Conservation (phyloP, 2,797 vertebrate species). For the Pristis pectinata region DNA sequence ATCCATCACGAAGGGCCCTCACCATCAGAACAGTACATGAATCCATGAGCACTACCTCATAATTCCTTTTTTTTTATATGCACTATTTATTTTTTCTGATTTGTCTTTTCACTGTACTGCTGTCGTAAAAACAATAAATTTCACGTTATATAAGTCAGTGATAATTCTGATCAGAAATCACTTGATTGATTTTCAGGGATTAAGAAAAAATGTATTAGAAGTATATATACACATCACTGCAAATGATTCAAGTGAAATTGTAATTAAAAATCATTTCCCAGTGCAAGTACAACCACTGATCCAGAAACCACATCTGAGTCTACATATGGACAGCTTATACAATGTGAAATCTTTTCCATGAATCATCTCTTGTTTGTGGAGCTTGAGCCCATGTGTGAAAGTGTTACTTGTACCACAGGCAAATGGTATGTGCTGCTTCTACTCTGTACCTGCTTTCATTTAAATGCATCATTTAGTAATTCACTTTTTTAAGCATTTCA, state of each 20-base stretch:
- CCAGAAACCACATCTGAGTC: constrained; percentile 15
- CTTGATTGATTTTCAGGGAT: not conserved
- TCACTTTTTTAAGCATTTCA: not conserved
- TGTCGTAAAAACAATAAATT: too few relatives aligned
- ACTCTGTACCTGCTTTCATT: not conserved
- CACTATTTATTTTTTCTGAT: too few relatives aligned
- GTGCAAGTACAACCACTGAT: not conserved
- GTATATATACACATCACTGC: not conserved
- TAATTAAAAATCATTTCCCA: not conserved
- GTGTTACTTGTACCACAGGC: not conserved
- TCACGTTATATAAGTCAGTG: too few relatives aligned
- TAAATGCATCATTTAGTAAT: not conserved
- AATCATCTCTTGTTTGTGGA: not conserved
- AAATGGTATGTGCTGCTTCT: not conserved
- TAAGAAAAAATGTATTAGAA: not conserved
- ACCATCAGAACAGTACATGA: too few relatives aligned
- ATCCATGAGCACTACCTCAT: too few relatives aligned
- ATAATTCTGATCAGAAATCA: not conserved
- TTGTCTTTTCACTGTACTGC: too few relatives aligned
- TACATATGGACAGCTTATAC: not conserved
- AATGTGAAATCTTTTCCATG: constrained; percentile 11
- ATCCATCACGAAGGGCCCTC: too few relatives aligned
- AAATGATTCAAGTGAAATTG: not conserved
- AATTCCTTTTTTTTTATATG: too few relatives aligned
- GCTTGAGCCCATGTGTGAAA: not conserved